phyloP scores from a whole-genome alignment of 2,888 invertebrate species.

The Siphlonurus alternatus region DNA sequence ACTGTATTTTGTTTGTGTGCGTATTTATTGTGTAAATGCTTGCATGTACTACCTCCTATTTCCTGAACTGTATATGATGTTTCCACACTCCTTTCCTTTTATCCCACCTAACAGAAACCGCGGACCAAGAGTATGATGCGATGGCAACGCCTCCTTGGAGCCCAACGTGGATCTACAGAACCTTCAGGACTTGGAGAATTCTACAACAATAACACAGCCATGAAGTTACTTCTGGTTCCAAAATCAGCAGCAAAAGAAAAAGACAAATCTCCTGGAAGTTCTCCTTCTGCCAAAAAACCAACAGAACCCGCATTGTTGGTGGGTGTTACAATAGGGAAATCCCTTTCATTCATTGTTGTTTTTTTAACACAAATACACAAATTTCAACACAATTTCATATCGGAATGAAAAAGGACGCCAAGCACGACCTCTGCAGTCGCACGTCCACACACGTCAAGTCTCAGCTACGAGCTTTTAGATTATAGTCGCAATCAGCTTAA shows the following conservation, averaged over 20 bases:
- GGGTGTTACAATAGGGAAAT: too few species aligned
- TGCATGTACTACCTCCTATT: not conserved
- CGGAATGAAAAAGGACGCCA: too few species aligned
- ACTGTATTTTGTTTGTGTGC: not conserved
- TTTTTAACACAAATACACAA: too few species aligned
- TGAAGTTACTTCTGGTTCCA: not conserved
- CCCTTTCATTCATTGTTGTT: too few species aligned
- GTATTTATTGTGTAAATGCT: not conserved
- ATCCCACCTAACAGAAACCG: not conserved
- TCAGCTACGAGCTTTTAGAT: too few species aligned
- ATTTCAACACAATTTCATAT: too few species aligned
- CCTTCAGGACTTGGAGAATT: not conserved
- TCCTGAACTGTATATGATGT: not conserved
- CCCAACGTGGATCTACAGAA: not conserved
- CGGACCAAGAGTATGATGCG: not conserved
- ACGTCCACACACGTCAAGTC: too few species aligned
- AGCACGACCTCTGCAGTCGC: too few species aligned
- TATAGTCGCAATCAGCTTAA: too few species aligned
- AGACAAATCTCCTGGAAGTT: not conserved
- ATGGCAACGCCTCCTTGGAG: not conserved
- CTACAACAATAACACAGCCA: conserved; percentile 2
- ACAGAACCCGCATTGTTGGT: not conserved
- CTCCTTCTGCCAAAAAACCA: not conserved
- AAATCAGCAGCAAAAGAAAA: not conserved
- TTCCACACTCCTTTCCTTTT: not conserved